Evolutionary conservation across 2,797 vertebrate species (phyloP).

Genomic region (Lithobates sylvaticus): DNA sequence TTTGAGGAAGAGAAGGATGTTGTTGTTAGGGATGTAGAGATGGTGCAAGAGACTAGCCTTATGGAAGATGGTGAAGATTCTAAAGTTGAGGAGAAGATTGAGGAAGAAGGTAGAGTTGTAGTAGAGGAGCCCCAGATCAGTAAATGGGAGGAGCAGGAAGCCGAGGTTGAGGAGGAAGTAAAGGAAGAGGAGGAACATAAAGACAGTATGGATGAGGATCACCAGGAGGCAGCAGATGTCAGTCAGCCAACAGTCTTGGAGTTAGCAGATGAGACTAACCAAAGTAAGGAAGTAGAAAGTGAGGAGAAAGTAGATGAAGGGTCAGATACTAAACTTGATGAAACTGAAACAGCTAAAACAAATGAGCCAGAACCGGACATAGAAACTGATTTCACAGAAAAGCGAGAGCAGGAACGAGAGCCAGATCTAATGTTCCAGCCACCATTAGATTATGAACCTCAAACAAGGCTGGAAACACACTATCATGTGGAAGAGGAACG

Average conservation of each 20-base stretch:
- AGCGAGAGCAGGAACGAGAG: constrained; percentile 72
- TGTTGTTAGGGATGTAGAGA: constrained; percentile 77
- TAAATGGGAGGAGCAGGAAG: constrained; percentile 66
- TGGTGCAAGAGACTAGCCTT: constrained; percentile 72
- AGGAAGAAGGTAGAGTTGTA: constrained; percentile 71
- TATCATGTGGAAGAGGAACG: constrained; percentile 72
- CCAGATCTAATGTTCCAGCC: constrained; percentile 65
- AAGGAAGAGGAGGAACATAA: constrained; percentile 73
- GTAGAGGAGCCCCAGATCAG: constrained; percentile 45
- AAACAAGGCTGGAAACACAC: constrained; percentile 69
- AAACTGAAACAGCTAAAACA: constrained; percentile 72
- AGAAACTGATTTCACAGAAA: constrained; percentile 74
- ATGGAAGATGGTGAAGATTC: constrained; percentile 68
- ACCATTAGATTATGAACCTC: constrained; percentile 52
- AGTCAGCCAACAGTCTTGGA: constrained; percentile 55
- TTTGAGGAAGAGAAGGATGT: constrained; percentile 87
- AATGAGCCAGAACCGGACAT: constrained; percentile 68
- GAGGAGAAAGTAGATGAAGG: constrained; percentile 75
- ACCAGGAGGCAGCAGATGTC: constrained; percentile 70
- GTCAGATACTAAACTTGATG: constrained; percentile 72
- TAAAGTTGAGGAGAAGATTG: constrained; percentile 74
- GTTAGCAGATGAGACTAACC: constrained; percentile 12
- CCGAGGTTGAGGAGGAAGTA: constrained; percentile 71
- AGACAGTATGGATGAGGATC: constrained; percentile 75
- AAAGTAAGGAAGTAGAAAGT: constrained; percentile 67